Conservation (phyloP, 1,140 invertebrate species). For the Papilio xuthus region DNA sequence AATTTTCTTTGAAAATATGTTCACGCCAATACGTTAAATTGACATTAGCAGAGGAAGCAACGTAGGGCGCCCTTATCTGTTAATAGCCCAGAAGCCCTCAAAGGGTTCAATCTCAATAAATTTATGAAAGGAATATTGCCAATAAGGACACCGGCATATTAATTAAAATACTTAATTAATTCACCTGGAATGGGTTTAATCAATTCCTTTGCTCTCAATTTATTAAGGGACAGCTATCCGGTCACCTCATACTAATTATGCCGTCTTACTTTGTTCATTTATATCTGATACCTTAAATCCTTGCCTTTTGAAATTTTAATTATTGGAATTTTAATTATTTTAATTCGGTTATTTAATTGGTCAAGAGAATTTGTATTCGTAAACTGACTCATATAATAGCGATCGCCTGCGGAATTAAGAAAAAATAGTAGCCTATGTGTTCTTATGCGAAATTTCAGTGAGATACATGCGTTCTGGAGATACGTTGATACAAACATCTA, state of each 20-base stretch:
- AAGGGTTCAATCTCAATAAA: constrained; percentile 79
- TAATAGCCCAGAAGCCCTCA: constrained; percentile 61
- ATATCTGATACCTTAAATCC: constrained; percentile 32
- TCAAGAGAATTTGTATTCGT: background rate
- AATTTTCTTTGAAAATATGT: constrained; percentile 25
- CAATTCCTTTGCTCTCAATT: constrained; percentile 75
- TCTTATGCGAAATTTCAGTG: too few relatives aligned
- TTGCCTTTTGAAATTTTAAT: background rate
- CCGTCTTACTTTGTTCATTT: constrained; percentile 46
- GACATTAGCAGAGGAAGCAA: constrained; percentile 47
- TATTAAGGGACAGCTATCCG: constrained; percentile 65
- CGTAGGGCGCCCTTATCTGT: constrained; percentile 60
- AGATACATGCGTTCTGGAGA: too few relatives aligned
- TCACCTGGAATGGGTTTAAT: constrained; percentile 80
- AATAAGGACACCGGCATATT: constrained; percentile 79
- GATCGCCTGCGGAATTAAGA: too few relatives aligned
- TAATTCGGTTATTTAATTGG: background rate
- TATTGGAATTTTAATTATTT: constrained; percentile 21
- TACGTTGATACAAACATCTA: too few relatives aligned
- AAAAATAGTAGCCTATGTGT: too few relatives aligned
- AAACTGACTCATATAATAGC: background rate
- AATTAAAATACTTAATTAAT: constrained; percentile 82
- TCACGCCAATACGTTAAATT: constrained; percentile 42
- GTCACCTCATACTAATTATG: constrained; percentile 46
- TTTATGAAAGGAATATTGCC: constrained; percentile 81